A percentile compares a stretch with the other conserved stretches of the same genome.
phyloP scores from a whole-genome alignment of 1,140 invertebrate species.

The Brachystomella parvula region DNA sequence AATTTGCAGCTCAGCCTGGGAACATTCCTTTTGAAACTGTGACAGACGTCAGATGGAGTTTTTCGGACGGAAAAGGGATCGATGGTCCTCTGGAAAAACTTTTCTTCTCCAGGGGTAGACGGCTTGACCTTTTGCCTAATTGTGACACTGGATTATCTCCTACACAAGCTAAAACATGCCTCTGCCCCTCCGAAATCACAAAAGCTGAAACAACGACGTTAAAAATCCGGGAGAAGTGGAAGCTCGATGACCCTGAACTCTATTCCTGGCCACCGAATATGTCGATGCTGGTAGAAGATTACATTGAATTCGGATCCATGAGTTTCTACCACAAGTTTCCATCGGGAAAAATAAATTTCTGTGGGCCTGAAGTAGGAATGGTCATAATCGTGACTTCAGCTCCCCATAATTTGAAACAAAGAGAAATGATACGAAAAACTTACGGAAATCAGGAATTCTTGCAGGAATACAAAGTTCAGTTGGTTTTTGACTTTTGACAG shows the following conservation, averaged over 20 bases:
- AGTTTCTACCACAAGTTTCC: background rate
- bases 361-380: background rate
- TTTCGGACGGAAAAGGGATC: no score
- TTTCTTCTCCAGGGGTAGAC: no score
- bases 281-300: background rate
- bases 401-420: background rate
- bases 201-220: no score
- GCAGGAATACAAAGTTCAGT: background rate
- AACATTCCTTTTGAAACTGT: no score
- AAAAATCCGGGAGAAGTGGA: no score
- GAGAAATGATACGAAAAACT: background rate
- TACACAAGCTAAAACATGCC: no score
- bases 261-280: background rate
- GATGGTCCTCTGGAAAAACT: no score
- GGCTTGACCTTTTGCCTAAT: no score
- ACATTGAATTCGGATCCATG: background rate
- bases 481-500: background rate
- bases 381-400: background rate
- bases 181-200: no score
- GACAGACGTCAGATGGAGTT: no score
- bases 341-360: background rate
- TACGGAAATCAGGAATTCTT: background rate
- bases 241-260: background rate
- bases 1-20: no score
- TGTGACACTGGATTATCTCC: no score